A percentile compares a stretch with the other conserved stretches of the same genome.
These are phyloP conservation scores for Drosophila simulans DNA, from an alignment of 1,140 invertebrate species.

Conservation along the genomic window DNA sequence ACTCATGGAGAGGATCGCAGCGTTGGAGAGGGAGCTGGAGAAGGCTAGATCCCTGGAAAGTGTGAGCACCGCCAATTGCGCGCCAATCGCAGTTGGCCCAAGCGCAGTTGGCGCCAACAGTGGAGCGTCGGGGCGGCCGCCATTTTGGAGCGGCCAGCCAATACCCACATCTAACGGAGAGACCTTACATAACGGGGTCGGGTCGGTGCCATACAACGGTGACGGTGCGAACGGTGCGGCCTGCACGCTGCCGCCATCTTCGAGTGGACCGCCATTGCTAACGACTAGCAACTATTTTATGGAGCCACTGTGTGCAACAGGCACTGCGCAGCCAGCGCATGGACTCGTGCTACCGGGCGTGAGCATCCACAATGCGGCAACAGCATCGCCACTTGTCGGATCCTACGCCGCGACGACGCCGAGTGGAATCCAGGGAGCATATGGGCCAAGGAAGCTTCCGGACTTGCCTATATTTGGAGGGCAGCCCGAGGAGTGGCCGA, in stretches of 20 bases:
- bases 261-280: background rate
- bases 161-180: too few species aligned
- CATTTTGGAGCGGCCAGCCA: too few species aligned
- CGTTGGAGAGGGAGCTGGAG: too few species aligned
- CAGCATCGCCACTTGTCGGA: background rate
- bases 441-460: background rate
- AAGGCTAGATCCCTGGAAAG: too few species aligned
- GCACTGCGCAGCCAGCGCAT: background rate
- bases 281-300: background rate
- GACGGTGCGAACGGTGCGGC: too few species aligned
- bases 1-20: too few species aligned
- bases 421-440: background rate
- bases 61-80: too few species aligned
- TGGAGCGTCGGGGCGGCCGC: background rate
- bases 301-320: background rate
- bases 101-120: too few species aligned
- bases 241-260: background rate
- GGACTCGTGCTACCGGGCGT: background rate
- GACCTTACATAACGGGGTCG: too few species aligned
- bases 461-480: constrained; percentile 1
- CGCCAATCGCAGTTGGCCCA: too few species aligned
- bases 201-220: too few species aligned
- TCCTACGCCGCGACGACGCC: background rate
- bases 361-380: background rate
- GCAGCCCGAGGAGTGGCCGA: background rate